phyloP scores from a whole-genome alignment of 2,888 invertebrate species.

The Phalera bucephala region DNA sequence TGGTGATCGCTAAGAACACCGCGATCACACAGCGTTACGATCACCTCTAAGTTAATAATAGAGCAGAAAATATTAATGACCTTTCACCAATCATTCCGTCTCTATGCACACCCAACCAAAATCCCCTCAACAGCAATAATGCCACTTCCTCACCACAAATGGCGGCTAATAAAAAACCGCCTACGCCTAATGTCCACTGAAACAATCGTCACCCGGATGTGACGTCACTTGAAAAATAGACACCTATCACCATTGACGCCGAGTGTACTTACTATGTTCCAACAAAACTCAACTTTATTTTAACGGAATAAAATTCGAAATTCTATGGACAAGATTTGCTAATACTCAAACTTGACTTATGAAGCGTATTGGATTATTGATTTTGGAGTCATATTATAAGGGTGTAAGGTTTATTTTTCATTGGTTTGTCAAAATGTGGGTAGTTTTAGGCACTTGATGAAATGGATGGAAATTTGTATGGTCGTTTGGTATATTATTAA shows the following conservation, averaged over 20 bases:
- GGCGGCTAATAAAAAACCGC: slow-evolving; percentile 34
- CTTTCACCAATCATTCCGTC: neutral
- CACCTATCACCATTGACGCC: slow-evolving; percentile 41
- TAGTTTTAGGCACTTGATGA: slow-evolving; percentile 27
- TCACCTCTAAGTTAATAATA: too few relatives aligned
- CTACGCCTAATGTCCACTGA: slow-evolving; percentile 26
- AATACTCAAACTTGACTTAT: neutral
- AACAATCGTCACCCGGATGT: slow-evolving; percentile 52
- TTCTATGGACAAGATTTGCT: neutral
- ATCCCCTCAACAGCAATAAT: slow-evolving; percentile 4
- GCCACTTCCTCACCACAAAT: slow-evolving; percentile 33
- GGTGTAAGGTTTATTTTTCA: neutral
- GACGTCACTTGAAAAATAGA: slow-evolving; percentile 62
- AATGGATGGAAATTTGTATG: slow-evolving; percentile 46
- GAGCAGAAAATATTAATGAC: slow-evolving; percentile 5
- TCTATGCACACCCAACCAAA: slow-evolving; percentile 4
- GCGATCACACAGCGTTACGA: too few relatives aligned
- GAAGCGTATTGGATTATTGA: neutral
- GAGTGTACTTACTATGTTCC: slow-evolving; percentile 6
- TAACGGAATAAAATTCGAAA: neutral
- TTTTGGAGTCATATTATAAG: neutral
- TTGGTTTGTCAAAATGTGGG: neutral
- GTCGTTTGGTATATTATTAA: slow-evolving; percentile 45
- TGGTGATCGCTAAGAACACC: too few relatives aligned
- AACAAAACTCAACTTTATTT: neutral